These are phyloP conservation scores for Andrena dorsata DNA, from an alignment of 2,888 invertebrate genomes.

Conservation along the genomic window DNA sequence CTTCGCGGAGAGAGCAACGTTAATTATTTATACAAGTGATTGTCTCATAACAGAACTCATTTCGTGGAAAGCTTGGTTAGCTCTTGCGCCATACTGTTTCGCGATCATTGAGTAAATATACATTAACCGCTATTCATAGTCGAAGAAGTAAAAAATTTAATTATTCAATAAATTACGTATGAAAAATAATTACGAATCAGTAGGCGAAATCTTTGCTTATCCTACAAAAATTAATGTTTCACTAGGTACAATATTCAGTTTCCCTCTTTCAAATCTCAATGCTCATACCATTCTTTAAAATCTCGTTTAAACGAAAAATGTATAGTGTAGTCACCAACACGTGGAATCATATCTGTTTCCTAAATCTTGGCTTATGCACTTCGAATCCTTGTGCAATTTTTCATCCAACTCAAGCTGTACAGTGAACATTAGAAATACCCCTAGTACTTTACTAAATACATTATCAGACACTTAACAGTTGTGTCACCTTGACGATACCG, in stretches of 20 bases:
- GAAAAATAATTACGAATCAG: constrained; percentile 3
- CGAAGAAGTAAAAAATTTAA: not conserved
- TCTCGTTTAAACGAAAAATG: not conserved
- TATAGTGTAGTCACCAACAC: not conserved
- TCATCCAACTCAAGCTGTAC: constrained; percentile 3
- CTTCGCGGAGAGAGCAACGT: constrained; percentile 27
- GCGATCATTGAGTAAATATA: constrained; percentile 48
- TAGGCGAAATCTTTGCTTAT: not conserved
- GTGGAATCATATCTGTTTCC: not conserved
- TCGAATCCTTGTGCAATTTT: not conserved
- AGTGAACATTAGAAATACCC: no score
- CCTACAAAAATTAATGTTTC: not conserved
- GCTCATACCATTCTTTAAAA: not conserved
- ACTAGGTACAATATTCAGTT: not conserved
- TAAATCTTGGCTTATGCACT: not conserved
- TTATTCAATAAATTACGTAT: constrained; percentile 5
- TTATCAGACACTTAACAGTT: not conserved
- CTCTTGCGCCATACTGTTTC: constrained; percentile 22
- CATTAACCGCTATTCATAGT: not conserved
- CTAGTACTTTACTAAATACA: no score
- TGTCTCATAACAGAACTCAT: constrained; percentile 81
- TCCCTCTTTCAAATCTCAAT: not conserved
- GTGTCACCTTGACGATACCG: not conserved
- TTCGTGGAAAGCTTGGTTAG: constrained; percentile 57
- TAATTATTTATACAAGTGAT: constrained; percentile 70